Percentiles rank a stretch among this genome's conserved stretches.
Evolutionary conservation across 2,888 invertebrate genomes (phyloP).

Genomic region (Ichneumon xanthorius): DNA sequence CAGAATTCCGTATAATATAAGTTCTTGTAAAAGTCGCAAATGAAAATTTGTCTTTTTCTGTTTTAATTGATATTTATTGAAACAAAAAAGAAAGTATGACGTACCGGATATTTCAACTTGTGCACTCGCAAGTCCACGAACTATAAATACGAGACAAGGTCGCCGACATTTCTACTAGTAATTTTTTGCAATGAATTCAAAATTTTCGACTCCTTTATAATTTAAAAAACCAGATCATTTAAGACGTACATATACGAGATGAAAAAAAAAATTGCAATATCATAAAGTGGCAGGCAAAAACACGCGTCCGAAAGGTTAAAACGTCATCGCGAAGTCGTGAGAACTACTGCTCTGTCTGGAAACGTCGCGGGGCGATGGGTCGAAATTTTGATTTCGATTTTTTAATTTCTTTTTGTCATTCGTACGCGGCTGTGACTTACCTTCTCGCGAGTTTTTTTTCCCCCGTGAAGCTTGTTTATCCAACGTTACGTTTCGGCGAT

Average conservation of each 20-base stretch:
- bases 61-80: background rate
- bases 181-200: background rate
- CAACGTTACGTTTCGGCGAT: conserved; percentile 74
- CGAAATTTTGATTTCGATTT: conserved; percentile 27
- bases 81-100: conserved; percentile 2
- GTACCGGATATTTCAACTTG: background rate
- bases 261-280: conserved; percentile 64
- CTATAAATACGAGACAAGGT: conserved; percentile 62
- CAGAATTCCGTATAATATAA: background rate
- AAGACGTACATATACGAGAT: background rate
- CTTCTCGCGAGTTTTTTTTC: conserved; percentile 41
- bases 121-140: conserved; percentile 9
- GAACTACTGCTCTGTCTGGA: conserved; percentile 30
- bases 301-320: conserved; percentile 79
- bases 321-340: conserved; percentile 73
- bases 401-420: background rate
- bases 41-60: background rate
- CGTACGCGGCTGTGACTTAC: conserved; percentile 31
- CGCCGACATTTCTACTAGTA: conserved; percentile 11
- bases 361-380: conserved; percentile 56
- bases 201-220: background rate
- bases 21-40: background rate
- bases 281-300: conserved; percentile 58
- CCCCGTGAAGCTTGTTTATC: conserved; percentile 66
- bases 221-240: background rate